Evolutionary conservation across 2,888 invertebrate species (phyloP), one percentile per base, ranked within the genome.

Genomic region (Leucozona laternaria): DNA sequence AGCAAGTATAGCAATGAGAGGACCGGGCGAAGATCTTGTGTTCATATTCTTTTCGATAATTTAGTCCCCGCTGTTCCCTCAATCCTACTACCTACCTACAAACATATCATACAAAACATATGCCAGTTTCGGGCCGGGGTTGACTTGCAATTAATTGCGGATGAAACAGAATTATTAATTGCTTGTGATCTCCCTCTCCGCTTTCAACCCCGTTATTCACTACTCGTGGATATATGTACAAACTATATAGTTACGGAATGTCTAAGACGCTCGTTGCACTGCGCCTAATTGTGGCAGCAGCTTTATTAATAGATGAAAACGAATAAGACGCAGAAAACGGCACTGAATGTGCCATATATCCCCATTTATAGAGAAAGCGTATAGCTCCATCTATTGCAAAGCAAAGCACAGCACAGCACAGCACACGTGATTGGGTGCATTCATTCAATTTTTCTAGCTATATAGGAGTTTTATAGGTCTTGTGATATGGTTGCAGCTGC

Each of bases 101-200:
- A 37, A 43, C 40, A 6, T 58, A n/a, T 6, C n/a, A 64, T 48
- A 68, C 55, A 71, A 66, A 60, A 77, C 71, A 86, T 64, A 86
- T 86, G 86, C 82, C 82, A 86, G 75, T 82, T 86, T 86, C 78
- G 81, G 86, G 86, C 82, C 88, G 89, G 88, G 90, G 89, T 89
- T 90, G 90, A 90, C 89, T 90, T 89, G 91, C 90, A 92, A 91
- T 92, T 91, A 91, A 91, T 92, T 90, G 92, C 90, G 91, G 89
- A 90, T 91, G 91, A 89, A 89, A 89, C 89, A 89, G 90, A 90
- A 91, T 91, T 92, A 92, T 91, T 91, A 91, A 92, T 91, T 92
- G 91, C 91, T 57, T 66, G 66, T 66, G 64, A 58, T 71, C 70
- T 64, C 87, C 71, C 71, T n/a, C n/a, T 37, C 11, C 37, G 31